Conservation (phyloP, 2,888 invertebrate genomes). For the Ornithoptera alexandrae region DNA sequence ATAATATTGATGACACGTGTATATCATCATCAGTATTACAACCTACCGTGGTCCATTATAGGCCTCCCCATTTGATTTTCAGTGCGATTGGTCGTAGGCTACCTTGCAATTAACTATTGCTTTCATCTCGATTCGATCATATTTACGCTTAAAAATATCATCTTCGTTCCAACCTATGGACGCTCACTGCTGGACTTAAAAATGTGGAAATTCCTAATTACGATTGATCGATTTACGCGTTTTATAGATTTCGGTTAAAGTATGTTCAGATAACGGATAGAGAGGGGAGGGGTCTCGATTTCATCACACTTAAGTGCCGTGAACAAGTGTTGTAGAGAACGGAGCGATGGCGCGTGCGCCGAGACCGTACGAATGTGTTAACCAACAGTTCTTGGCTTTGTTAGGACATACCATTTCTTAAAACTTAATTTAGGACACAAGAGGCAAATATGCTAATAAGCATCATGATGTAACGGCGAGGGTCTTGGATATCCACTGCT, state of each 20-base stretch:
- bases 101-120: no score
- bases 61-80: neutral
- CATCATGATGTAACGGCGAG: no score
- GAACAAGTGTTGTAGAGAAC: conserved; percentile 33
- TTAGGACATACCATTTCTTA: no score
- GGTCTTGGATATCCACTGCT: no score
- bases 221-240: conserved; percentile 17
- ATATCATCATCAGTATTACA: neutral
- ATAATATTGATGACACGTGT: no score
- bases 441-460: no score
- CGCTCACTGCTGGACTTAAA: no score
- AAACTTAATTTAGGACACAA: no score
- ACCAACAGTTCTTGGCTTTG: neutral
- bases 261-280: conserved; percentile 28
- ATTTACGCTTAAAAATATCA: no score
- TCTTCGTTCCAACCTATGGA: no score
- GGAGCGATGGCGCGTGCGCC: conserved; percentile 29
- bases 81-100: neutral
- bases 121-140: no score
- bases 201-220: no score
- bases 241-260: conserved; percentile 4
- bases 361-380: conserved; percentile 5
- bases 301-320: conserved; percentile 31
- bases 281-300: conserved; percentile 25
- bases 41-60: neutral